These are phyloP conservation scores for Otis tarda DNA, from an alignment of 2,113 vertebrate species.

Conservation along the genomic window DNA sequence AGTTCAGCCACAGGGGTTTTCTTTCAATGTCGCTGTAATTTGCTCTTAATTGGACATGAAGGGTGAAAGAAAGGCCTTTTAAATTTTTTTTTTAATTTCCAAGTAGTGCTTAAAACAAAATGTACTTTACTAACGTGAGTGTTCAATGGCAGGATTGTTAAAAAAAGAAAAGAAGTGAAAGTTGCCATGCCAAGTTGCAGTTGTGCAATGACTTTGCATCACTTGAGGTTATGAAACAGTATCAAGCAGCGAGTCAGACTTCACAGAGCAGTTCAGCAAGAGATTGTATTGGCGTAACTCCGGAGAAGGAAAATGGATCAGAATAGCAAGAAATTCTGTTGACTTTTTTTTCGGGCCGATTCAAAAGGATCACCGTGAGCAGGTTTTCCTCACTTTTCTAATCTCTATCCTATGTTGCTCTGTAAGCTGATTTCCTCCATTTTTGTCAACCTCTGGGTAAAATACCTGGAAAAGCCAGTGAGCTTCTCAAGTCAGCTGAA, in stretches of 20 bases:
- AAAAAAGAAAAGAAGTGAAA: not conserved
- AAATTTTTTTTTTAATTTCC: not conserved
- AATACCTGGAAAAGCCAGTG: not conserved
- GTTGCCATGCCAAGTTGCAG: not conserved
- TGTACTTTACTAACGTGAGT: not conserved
- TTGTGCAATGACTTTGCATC: not conserved
- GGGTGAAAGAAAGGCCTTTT: not conserved
- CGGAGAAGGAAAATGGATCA: not conserved
- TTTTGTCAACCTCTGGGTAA: not conserved
- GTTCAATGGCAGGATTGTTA: not conserved
- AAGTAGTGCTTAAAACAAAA: not conserved
- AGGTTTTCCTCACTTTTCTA: not conserved
- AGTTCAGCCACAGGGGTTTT: rapidly evolving
- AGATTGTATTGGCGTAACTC: too few relatives aligned
- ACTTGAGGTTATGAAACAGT: not conserved
- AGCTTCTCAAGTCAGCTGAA: not conserved
- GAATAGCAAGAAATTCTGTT: not conserved
- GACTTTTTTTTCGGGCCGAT: not conserved
- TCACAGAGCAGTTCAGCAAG: too few relatives aligned
- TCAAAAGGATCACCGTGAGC: rapidly evolving
- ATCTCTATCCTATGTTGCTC: not conserved
- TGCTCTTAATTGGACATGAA: not conserved
- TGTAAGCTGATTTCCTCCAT: not conserved
- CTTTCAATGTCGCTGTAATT: not conserved
- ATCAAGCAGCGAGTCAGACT: not conserved